Evolutionary conservation across 2,888 invertebrate species (phyloP).

Genomic region (Nephrotoma guestfalica): DNA sequence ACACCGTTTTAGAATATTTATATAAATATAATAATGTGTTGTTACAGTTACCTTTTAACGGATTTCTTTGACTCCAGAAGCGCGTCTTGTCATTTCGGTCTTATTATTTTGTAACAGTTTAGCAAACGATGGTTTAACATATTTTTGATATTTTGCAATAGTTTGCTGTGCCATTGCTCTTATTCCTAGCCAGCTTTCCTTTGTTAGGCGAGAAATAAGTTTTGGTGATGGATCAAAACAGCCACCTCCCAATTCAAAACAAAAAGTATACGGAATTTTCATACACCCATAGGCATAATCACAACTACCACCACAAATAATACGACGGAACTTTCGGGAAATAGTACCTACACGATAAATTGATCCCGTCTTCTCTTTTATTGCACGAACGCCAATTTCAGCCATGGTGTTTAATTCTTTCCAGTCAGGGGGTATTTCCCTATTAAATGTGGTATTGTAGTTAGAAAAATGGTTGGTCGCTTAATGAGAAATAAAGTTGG

Average conservation of each 20-base stretch:
- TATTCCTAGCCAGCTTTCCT: slow-evolving; percentile 31
- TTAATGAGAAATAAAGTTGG: background rate
- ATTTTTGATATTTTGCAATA: slow-evolving; percentile 13
- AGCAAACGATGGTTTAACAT: background rate
- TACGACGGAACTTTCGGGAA: slow-evolving; percentile 22
- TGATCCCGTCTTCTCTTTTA: slow-evolving; percentile 24
- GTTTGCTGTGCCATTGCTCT: slow-evolving; percentile 29
- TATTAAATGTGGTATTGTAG: slow-evolving; percentile 8
- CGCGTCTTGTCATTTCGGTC: background rate
- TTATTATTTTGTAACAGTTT: background rate
- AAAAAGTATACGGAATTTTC: slow-evolving; percentile 25
- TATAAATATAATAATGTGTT: background rate
- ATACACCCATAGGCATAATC: slow-evolving; percentile 29
- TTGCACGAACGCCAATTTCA: slow-evolving; percentile 24
- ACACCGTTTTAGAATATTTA: background rate
- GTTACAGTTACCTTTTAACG: background rate
- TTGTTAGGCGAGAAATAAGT: slow-evolving; percentile 23
- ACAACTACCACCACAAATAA: slow-evolving; percentile 26
- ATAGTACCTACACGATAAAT: slow-evolving; percentile 29
- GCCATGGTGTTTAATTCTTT: slow-evolving; percentile 23
- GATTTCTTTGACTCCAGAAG: background rate
- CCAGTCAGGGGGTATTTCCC: slow-evolving; percentile 22
- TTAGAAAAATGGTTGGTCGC: background rate
- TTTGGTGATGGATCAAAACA: slow-evolving; percentile 27
- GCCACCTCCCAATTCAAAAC: slow-evolving; percentile 28